Conservation (phyloP, 2,113 vertebrate species). For the Caretta caretta region DNA sequence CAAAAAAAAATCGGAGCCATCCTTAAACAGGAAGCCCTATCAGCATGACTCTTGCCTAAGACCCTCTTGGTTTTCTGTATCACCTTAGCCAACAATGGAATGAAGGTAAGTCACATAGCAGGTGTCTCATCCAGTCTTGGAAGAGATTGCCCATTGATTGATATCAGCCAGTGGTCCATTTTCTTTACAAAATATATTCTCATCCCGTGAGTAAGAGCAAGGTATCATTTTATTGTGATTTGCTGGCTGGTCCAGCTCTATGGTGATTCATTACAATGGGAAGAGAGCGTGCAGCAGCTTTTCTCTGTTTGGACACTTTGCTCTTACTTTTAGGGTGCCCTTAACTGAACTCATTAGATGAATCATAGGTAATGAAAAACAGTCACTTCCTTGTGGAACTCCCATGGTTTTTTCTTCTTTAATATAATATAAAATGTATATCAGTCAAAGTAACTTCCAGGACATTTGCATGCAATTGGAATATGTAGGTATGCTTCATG, state of each 20-base stretch:
- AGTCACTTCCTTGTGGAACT: not conserved
- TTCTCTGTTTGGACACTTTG: not conserved
- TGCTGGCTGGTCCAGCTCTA: fast-evolving
- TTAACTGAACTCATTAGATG: not conserved
- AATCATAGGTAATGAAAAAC: not conserved
- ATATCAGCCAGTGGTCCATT: not conserved
- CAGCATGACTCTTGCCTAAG: too few relatives aligned
- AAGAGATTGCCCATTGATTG: not conserved
- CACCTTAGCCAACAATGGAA: not conserved
- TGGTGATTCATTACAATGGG: not conserved
- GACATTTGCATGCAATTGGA: too few relatives aligned
- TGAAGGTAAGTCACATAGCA: not conserved
- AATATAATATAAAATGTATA: too few relatives aligned
- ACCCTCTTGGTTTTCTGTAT: not conserved
- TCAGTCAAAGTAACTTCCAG: too few relatives aligned
- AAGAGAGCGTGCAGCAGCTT: fast-evolving
- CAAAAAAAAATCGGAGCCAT: not conserved
- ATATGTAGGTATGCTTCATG: too few relatives aligned
- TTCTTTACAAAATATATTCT: not conserved
- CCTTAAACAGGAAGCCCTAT: too few relatives aligned
- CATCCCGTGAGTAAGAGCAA: not conserved
- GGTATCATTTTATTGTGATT: fast-evolving
- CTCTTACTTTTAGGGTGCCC: not conserved
- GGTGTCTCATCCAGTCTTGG: not conserved
- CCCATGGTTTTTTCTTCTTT: not conserved